phyloP scores from a whole-genome alignment of 1,140 invertebrate genomes.

The Cyphomyrmex costatus region DNA sequence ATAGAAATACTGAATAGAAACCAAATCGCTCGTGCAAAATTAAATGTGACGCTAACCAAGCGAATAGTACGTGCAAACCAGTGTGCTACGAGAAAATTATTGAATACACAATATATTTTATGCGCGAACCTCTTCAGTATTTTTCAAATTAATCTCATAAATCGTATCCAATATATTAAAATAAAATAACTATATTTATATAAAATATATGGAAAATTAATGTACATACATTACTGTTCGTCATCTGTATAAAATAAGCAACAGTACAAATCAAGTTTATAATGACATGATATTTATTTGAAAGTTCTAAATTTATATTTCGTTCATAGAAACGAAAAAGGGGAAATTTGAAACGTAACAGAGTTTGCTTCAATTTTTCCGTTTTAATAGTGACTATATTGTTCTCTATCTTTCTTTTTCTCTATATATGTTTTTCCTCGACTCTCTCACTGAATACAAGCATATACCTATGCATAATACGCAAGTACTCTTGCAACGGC shows the following conservation, averaged over 20 bases:
- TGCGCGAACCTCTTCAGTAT: not conserved
- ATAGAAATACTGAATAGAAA: conserved; percentile 44
- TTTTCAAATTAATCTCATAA: not conserved
- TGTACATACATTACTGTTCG: not conserved
- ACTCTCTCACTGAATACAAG: conserved; percentile 10
- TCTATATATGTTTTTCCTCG: not conserved
- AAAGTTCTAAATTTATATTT: conserved; percentile 5
- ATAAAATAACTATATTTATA: not conserved
- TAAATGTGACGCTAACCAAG: conserved; percentile 5
- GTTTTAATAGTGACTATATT: not conserved
- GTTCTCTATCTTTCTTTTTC: not conserved
- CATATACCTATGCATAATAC: not conserved
- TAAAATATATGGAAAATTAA: not conserved
- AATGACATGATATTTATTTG: not conserved
- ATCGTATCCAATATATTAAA: not conserved
- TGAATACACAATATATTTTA: not conserved
- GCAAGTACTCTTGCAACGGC: not conserved
- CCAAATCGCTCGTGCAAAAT: conserved; percentile 31
- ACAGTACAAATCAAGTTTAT: not conserved
- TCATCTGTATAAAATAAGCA: not conserved
- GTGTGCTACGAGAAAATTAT: not conserved
- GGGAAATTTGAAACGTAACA: conserved; percentile 6
- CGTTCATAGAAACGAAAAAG: not conserved
- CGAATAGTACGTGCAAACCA: not conserved
- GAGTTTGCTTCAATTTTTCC: conserved; percentile 1